Evolutionary conservation across 37 sponge, comb jelly and placozoan species (phyloP), one percentile per base, ranked within the genome.

Genomic region (Hormiphora californensis): DNA sequence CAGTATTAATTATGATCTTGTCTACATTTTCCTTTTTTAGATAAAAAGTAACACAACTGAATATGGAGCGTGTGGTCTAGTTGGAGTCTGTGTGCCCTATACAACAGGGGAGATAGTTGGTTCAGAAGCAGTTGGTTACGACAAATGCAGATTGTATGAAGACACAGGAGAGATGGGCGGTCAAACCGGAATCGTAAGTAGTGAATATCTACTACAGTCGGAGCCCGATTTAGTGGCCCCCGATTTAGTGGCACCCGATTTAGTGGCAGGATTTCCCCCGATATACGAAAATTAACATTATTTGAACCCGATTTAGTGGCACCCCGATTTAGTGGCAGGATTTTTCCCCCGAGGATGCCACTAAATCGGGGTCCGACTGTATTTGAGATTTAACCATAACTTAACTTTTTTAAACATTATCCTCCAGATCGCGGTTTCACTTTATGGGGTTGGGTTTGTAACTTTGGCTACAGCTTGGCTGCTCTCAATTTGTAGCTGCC

Each of bases 1-100:
- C n/a, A n/a, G n/a, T n/a, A n/a, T n/a, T n/a, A n/a, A n/a, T n/a
- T n/a, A n/a, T n/a, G n/a, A n/a, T n/a, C n/a, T n/a, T n/a, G n/a
- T n/a, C n/a, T n/a, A n/a, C n/a, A n/a, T 57, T 57, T 28, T 23
- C 5, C 62, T 23, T 23, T 22, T 27, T 21, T 46, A 73, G 81
- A 46, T 73, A 15, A 73, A 73, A 73, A 73, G 81, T 40, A 73
- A 73, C 35, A 43, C 81, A 36, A 73, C 81, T 21, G 81, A 9
- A 1, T 43, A 43, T 73, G 81, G 81, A 40, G 40, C 81, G 19
- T 73, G 81, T 73, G 81, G 81, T 15, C 35, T 73, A 11, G 81
- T 73, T 17, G 81, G 81, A 73, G 43, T 73, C 46, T 73, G 81
- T 46, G 40, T 43, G 40, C 81, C 81, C 25, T 73, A 36, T 40